Conservation (phyloP, 2,888 invertebrate genomes). For the Zhuqinia jingwanae region DNA sequence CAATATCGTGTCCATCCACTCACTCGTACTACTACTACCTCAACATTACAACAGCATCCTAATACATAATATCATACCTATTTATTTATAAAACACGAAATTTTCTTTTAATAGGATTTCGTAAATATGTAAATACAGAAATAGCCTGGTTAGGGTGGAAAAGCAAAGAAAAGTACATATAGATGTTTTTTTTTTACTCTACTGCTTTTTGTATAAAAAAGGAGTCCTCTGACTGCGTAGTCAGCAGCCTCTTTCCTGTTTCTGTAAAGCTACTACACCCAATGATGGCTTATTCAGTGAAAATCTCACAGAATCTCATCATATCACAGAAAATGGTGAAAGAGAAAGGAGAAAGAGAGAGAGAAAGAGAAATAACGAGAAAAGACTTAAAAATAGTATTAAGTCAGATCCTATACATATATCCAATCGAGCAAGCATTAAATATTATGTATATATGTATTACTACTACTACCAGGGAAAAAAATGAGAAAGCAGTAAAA, state of each 20-base stretch:
- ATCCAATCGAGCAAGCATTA: constrained; percentile 40
- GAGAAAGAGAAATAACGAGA: constrained; percentile 14
- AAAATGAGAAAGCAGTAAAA: constrained; percentile 38
- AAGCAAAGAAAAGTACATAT: constrained; percentile 30
- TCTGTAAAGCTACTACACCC: too few species aligned
- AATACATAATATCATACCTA: too few species aligned
- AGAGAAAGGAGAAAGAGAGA: constrained; percentile 16
- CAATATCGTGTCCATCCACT: neutral
- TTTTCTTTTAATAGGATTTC: constrained; percentile 31
- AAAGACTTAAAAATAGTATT: constrained; percentile 48
- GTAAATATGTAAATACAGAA: neutral
- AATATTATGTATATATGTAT: constrained; percentile 23
- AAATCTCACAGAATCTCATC: constrained; percentile 49
- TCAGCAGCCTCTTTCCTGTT: too few species aligned
- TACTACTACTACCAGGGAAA: neutral
- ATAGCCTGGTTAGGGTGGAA: constrained; percentile 13
- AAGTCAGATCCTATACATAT: constrained; percentile 31
- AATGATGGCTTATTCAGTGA: constrained; percentile 13
- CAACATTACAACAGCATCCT: neutral
- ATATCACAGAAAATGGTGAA: constrained; percentile 40
- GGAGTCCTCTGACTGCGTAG: too few species aligned
- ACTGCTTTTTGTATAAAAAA: neutral
- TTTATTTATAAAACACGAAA: constrained; percentile 15
- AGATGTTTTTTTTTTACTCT: constrained; percentile 10
- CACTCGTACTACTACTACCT: too few species aligned